phyloP scores from a whole-genome alignment of 2,797 vertebrate genomes.

The Gorsachius magnificus region DNA sequence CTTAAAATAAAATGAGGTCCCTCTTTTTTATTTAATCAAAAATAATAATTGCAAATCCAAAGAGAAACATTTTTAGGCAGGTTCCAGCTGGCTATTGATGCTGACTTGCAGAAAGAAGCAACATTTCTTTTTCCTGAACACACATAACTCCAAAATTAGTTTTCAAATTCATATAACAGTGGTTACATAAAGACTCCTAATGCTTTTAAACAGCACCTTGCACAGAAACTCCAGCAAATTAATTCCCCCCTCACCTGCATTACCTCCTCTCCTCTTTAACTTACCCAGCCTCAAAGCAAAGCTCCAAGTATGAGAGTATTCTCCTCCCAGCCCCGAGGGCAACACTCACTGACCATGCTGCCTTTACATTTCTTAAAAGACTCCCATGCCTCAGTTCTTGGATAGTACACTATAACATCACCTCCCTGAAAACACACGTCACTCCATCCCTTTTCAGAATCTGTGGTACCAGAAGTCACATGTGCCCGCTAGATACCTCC shows the following conservation, averaged over 20 bases:
- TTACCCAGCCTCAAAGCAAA: neutral
- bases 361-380: neutral
- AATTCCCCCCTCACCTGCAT: neutral
- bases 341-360: neutral
- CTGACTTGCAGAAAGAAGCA: conserved; percentile 38
- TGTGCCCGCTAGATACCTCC: fast-evolving
- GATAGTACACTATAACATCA: neutral
- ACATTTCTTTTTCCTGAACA: conserved; percentile 1
- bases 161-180: neutral
- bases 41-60: conserved; percentile 30
- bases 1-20: conserved; percentile 19
- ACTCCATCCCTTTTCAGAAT: neutral
- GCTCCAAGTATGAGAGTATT: neutral
- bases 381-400: neutral
- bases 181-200: neutral
- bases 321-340: neutral
- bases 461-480: neutral
- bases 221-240: neutral
- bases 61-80: conserved; percentile 25
- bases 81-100: conserved; percentile 34
- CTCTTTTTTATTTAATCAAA: conserved; percentile 14
- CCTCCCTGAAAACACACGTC: fast-evolving
- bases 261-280: neutral
- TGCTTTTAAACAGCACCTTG: conserved; percentile 14
- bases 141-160: neutral